These are phyloP conservation scores for Gallirallus australis DNA, from an alignment of 2,797 vertebrate species.

Conservation along the genomic window DNA sequence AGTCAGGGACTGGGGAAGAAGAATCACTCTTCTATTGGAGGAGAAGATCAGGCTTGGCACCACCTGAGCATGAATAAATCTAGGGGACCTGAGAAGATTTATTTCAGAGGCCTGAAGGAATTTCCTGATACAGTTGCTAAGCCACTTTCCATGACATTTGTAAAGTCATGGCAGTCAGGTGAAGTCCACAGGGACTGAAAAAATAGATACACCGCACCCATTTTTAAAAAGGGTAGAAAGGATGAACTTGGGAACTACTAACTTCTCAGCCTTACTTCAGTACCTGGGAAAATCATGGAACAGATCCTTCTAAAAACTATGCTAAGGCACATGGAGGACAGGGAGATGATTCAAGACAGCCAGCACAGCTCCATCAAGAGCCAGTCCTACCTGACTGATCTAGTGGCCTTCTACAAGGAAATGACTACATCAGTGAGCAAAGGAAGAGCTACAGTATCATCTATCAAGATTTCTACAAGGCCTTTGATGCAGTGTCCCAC, in stretches of 20 bases:
- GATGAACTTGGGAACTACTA: not conserved
- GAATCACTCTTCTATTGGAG: not conserved
- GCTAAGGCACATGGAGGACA: not conserved
- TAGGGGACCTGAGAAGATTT: not conserved
- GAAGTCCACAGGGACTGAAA: not conserved
- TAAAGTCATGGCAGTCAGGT: not conserved
- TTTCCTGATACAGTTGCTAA: not conserved
- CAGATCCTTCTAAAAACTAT: not conserved
- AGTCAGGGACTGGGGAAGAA: too few relatives aligned
- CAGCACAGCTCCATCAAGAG: not conserved
- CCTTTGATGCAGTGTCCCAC: not conserved
- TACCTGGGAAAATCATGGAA: not conserved
- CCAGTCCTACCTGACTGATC: not conserved
- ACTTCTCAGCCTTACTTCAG: too few relatives aligned
- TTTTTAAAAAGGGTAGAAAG: not conserved
- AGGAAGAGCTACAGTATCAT: not conserved
- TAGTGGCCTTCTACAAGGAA: not conserved
- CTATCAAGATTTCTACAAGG: not conserved
- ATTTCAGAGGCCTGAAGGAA: not conserved
- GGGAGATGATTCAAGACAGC: not conserved
- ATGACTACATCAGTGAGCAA: not conserved
- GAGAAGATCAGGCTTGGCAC: not conserved
- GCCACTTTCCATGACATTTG: not conserved
- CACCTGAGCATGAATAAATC: not conserved
- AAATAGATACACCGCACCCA: not conserved